Evolutionary conservation across 2,113 vertebrate species (phyloP), one percentile per base, ranked within the genome.

Genomic region (Sinocyclocheilus anophthalmus): DNA sequence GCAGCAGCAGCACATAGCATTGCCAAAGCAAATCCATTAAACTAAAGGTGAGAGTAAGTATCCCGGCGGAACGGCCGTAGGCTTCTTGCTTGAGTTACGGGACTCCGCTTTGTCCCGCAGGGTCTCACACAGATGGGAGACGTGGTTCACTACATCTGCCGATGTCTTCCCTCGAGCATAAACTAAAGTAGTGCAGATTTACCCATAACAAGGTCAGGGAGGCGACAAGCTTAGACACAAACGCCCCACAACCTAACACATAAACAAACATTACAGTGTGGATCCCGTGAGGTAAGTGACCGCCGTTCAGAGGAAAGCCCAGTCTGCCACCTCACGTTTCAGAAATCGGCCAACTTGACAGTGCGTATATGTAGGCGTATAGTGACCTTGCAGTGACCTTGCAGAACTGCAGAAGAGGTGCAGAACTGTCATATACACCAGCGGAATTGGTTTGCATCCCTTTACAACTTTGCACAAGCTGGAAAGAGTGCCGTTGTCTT

Each of bases 221-320:
- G 94, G 92, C 94, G 94, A 93, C 93, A 95, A 92, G 92, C 93
- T 91, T 92, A 94, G 94, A 94, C 89, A 16, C 88, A 88, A 88
- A 82, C 61, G 90, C 78, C 88, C 87, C 85, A 55, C 84, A 83
- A 84, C 30, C 53, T 57, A 83, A 88, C 24, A 76, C 67, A 70
- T 79, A 87, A 85, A 77, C 63, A 80, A 83, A 87, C 76, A 88
- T 93, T 92, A 91, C 89, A 92, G 90, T 91, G 89, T 91, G 93
- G 95, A 91, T 94, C 92, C 86, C 88, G 33, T 53, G 93, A 99
- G 98, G 98, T 99, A 97, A 99, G 98, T 99, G 95, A 93, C 86
- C 90, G 88, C 93, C 93, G 90, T 92, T 94, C 94, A 93, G 89
- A 94, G 85, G 93, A 95, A 61, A 93, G 93, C 93, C 95, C 96